phyloP scores from a whole-genome alignment of 2,888 invertebrate genomes.

The Drosophila aldrichi region DNA sequence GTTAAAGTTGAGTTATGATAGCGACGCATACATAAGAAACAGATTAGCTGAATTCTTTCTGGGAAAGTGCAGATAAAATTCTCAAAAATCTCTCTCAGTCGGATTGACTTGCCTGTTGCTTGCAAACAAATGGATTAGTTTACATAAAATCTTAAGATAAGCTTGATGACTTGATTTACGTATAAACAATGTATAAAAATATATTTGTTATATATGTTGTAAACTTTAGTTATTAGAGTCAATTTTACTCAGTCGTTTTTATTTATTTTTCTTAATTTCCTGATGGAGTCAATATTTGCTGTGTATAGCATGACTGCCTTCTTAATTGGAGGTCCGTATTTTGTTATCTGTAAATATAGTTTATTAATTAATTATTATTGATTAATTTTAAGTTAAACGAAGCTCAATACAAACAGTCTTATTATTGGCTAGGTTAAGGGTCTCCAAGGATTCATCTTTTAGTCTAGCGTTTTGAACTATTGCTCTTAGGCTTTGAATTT shows the following conservation, averaged over 20 bases:
- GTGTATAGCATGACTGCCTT: slow-evolving; percentile 43
- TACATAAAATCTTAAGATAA: not conserved
- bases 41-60: slow-evolving; percentile 11
- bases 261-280: slow-evolving; percentile 22
- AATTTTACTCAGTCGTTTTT: slow-evolving; percentile 19
- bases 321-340: slow-evolving; percentile 16
- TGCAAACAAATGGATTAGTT: not conserved
- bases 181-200: not conserved
- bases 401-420: slow-evolving; percentile 2
- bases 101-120: slow-evolving; percentile 2
- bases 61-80: slow-evolving; percentile 18
- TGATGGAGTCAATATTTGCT: slow-evolving; percentile 26
- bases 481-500: slow-evolving; percentile 36
- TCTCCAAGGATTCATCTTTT: slow-evolving; percentile 1
- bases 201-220: not conserved
- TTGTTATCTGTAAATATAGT: slow-evolving; percentile 23
- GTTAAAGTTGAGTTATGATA: slow-evolving; percentile 8
- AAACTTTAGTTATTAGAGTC: not conserved
- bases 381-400: not conserved
- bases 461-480: slow-evolving; percentile 4
- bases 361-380: not conserved
- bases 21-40: not conserved
- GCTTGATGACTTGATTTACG: not conserved
- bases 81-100: not conserved
- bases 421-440: not conserved